Evolutionary conservation across 1,140 invertebrate species (phyloP), one percentile per base, ranked within the genome.

Genomic region (Caenorhabditis inopinata): DNA sequence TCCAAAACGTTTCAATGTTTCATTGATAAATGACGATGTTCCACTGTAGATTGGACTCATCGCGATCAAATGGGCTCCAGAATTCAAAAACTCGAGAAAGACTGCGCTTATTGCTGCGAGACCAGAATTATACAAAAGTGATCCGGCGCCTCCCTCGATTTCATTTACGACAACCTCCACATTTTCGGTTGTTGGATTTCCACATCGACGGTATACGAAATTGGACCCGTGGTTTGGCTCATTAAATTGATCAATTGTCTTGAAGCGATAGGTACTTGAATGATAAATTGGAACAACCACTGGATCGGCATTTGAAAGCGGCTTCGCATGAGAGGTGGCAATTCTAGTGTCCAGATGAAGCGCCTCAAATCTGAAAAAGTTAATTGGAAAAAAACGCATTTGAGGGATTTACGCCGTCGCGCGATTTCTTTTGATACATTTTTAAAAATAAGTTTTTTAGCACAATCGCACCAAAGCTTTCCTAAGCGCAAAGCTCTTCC

Each of bases 131-230:
- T 79, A 79, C 5, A 74, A 14, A 1, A 79, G 73, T 7, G 78
- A 68, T 35, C 51, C 78, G 9, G 62, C 73, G 1, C 78, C 78
- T 49, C 73, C 73, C 51, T 79, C 78, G 18, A 82, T 81, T 42
- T 82, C 78, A 81, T 82, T 81, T 29, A 82, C 81, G 11, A 78
- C 78, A 42, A 82, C 77, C 68, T 82, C 81, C 21, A 82, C 81
- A 16, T 45, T 74, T 46, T 79, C 78, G 11, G 46, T 62, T 6
- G 78, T 79, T 1, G 78, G 78, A 35, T 79, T 79, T 35, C 78
- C 78, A 49, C 78, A 79, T 45, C 78, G 25, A 29, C 58, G 78
- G 23, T 79, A 79, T 35, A 74, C 62, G 21, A 32, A 38, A 21
- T 79, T 79, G 2, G 53, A 27, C 7, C 78, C 76, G n/a, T 77